phyloP scores from a whole-genome alignment of 2,888 invertebrate genomes.

The Thera obeliscata region DNA sequence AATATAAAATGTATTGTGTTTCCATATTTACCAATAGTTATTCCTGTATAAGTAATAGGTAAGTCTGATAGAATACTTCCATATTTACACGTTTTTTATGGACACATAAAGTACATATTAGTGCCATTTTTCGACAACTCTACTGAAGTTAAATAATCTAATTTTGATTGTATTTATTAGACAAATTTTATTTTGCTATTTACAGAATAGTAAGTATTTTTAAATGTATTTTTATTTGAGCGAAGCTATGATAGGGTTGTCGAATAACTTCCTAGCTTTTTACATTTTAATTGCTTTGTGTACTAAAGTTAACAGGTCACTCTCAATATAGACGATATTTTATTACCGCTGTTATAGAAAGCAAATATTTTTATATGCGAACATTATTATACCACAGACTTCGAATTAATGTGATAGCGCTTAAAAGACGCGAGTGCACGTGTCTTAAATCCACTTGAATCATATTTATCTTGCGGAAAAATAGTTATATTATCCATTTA shows the following conservation, averaged over 20 bases:
- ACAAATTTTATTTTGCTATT: slow-evolving; percentile 22
- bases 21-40: slow-evolving; percentile 10
- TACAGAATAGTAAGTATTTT: slow-evolving; percentile 10
- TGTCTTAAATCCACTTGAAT: slow-evolving; percentile 76
- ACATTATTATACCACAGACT: slow-evolving; percentile 64
- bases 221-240: slow-evolving; percentile 13
- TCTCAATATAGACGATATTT: slow-evolving; percentile 56
- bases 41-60: not conserved
- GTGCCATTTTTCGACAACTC: slow-evolving; percentile 70
- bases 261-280: slow-evolving; percentile 34
- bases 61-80: slow-evolving; percentile 14
- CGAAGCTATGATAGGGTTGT: slow-evolving; percentile 32
- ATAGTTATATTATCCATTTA: slow-evolving; percentile 83
- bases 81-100: slow-evolving; percentile 29
- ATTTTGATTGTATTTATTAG: slow-evolving; percentile 30
- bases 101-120: slow-evolving; percentile 63
- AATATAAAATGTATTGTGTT: not conserved
- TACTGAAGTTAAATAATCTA: slow-evolving; percentile 41
- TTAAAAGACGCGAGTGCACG: slow-evolving; percentile 67
- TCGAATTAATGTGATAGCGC: slow-evolving; percentile 75
- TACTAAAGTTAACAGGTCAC: slow-evolving; percentile 48
- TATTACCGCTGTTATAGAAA: slow-evolving; percentile 61
- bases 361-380: slow-evolving; percentile 71
- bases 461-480: slow-evolving; percentile 82
- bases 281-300: slow-evolving; percentile 13